Evolutionary conservation across 2,888 invertebrate species (phyloP), one percentile per base, ranked within the genome.

Genomic region (Drosophila barbarae): DNA sequence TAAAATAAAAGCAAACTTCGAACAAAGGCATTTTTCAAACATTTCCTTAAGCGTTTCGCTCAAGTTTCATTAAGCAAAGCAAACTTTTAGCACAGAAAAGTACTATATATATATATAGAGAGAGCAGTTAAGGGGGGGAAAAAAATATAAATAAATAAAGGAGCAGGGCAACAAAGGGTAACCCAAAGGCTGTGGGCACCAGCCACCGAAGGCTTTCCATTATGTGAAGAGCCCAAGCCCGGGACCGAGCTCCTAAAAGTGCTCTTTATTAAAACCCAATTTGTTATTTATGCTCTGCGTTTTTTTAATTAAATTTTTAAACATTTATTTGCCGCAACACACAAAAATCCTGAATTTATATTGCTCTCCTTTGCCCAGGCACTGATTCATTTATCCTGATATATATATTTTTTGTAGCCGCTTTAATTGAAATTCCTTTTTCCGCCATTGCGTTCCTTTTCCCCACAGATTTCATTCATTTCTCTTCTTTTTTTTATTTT

Each of bases 271-370:
- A 83, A 85, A 83, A 71, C 72, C 72, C 65, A 83, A 83, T 79
- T 76, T 85, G 60, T 76, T 80, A 80, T 83, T 80, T 74, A 80
- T 80, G 85, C 72, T 41, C 39, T 52, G 38, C 18, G 36, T 82
- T 76, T 79, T 82, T 82, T 79, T 82, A 82, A 79, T 85, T 85
- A 79, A 79, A 85, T 79, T 85, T 69, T 76, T 47, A 67, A 76
- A 71, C 71, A 78, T 82, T 71, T 73, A 79, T 84, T 71, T 64
- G 35, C 44, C 47, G 30, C 55, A 36, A n/a, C 21, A 38, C 12
- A 41, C n/a, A 28, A 32, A 28, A 23, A 42, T 26, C 68, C 30
- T 6, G n/a, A 55, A 34, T 57, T 18, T 32, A 30, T 42, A 42
- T 44, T 50, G 39, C 47, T 26, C 9, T 13, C 46, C 30, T 5